A percentile compares a stretch with the other conserved stretches of the same genome.
Conservation (phyloP, 2,113 vertebrate genomes). For the Rallus limicola region DNA sequence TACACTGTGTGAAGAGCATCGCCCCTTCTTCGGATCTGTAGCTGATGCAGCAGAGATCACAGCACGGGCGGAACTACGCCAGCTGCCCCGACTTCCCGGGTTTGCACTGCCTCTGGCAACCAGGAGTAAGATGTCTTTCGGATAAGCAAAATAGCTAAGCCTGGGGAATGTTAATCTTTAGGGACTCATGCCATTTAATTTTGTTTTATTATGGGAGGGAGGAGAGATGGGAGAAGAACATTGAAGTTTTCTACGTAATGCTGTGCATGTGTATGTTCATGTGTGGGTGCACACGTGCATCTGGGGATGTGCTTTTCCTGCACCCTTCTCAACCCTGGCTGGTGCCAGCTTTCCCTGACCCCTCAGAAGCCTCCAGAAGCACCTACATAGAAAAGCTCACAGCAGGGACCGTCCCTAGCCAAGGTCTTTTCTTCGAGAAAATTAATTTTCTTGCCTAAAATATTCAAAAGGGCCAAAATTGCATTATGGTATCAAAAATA, state of each 20-base stretch:
- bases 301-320: neutral
- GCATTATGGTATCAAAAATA: conserved; percentile 1
- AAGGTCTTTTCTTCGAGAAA: neutral
- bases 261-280: fast-evolving
- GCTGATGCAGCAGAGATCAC: neutral
- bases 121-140: neutral
- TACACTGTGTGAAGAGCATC: neutral
- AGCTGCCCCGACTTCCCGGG: neutral
- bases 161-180: neutral
- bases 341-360: neutral
- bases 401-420: neutral
- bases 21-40: neutral
- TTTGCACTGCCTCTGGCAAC: neutral
- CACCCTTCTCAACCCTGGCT: neutral
- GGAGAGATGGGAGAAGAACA: neutral
- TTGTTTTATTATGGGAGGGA: neutral
- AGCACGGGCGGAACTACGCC: neutral
- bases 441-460: neutral
- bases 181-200: neutral
- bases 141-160: neutral
- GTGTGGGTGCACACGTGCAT: fast-evolving
- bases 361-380: neutral
- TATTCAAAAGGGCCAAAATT: neutral
- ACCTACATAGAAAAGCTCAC: neutral
- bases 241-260: neutral